Evolutionary conservation across 2,113 vertebrate genomes (phyloP), one percentile per base, ranked within the genome.

Genomic region (Aphyosemion australe): DNA sequence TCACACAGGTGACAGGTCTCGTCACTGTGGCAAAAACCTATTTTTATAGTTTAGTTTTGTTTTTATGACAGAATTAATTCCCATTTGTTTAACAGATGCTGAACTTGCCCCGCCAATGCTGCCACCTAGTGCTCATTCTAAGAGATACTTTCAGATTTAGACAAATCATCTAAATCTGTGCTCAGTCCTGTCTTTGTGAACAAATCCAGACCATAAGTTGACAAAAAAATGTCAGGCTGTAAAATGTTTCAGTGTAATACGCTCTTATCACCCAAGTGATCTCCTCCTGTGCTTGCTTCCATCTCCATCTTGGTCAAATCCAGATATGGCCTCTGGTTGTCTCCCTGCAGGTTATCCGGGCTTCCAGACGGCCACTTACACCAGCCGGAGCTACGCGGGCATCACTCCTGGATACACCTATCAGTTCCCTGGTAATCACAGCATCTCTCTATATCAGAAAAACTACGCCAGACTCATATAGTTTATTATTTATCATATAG

Each of bases 391-490:
- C 90, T 99, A 99, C 51, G 95, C 97, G 70, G 96, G 97, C 84
- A 93, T 99, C 45, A 96, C 97, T 57, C 97, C 97, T 51, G 97
- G 97, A 80, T 99, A 99, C 71, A 98, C 97, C 88, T 99, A 99
- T 87, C 97, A 99, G 93, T 99, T 99, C 81, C 97, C 97, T 4
- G 97, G 97, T 99, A 94, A 93, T 93, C 76, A 20, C 65, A 56
- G 14, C 76, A 66, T 47, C 5, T 19, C 54, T 67, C 39, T 37
- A 7, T 37, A 5, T 10, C 15, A 31, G 10, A 26, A 4, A 26
- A 26, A 26, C 26, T 26, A 26, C 26, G 26, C 5, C 26, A 26
- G 26, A 26, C 26, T 26, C 26, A 26, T 26, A 26, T 26, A 26
- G 3, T 26, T 26, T 26, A 26, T 26, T 26, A n/a, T n/a, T n/a